phyloP scores from a whole-genome alignment of 2,797 vertebrate genomes.

The Molossus alvarezi region DNA sequence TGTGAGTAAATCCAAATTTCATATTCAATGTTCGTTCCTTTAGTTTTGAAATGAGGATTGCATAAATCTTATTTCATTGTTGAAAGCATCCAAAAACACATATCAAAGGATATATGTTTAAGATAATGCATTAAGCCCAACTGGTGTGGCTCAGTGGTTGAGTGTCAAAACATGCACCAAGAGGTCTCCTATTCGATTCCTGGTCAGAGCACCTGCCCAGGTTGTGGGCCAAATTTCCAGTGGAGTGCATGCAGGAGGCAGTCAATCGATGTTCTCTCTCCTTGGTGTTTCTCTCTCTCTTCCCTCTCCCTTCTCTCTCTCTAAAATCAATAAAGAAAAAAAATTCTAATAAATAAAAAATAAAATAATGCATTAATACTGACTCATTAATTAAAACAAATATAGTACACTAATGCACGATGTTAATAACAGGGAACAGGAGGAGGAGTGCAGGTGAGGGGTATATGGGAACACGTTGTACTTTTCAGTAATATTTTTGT shows the following conservation, averaged over 20 bases:
- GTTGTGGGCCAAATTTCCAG: too few relatives aligned
- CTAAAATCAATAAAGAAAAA: too few relatives aligned
- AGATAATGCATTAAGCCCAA: background rate
- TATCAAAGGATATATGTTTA: background rate
- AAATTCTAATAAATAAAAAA: too few relatives aligned
- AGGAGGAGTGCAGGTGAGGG: background rate
- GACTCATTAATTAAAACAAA: background rate
- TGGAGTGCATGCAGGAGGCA: too few relatives aligned
- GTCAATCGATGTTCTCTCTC: too few relatives aligned
- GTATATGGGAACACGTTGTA: background rate
- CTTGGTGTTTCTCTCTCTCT: too few relatives aligned
- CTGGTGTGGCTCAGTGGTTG: too few relatives aligned
- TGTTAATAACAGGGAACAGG: background rate
- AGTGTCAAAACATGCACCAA: too few relatives aligned
- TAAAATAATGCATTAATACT: background rate
- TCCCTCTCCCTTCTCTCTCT: too few relatives aligned
- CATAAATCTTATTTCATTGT: background rate
- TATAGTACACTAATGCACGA: background rate
- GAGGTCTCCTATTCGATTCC: too few relatives aligned
- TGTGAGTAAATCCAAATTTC: conserved; percentile 48
- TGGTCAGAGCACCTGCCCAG: too few relatives aligned
- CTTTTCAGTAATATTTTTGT: background rate
- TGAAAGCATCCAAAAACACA: background rate
- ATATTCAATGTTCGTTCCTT: background rate
- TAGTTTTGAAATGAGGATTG: conserved; percentile 1